Evolutionary conservation across 2,888 invertebrate genomes (phyloP), one percentile per base, ranked within the genome.

Genomic region (Eupeodes latifasciatus): DNA sequence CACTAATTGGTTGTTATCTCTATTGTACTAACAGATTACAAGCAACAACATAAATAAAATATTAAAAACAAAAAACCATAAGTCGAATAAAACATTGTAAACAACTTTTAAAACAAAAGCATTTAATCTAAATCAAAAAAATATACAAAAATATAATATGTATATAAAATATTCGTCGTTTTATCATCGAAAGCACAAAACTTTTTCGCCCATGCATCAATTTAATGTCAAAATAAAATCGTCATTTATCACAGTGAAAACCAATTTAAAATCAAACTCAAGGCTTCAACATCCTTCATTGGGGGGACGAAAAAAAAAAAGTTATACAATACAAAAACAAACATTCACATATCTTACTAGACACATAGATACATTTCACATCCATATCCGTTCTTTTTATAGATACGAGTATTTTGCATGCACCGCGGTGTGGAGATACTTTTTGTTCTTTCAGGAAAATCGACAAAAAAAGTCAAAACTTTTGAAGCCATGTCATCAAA

Each of bases 211-310:
- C 76, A 83, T 83, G 76, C 80, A 83, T 83, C 83, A 80, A 80
- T 76, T 87, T 77, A 76, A 84, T 80, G 87, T 87, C 83, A 80
- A 83, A 87, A 87, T 87, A 75, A 87, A 87, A 83, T 87, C 67
- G 67, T 80, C 80, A 87, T 87, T 84, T 84, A 87, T 87, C 87
- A 83, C 71, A 55, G 51, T 14, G 76, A 83, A 83, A 87, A 83
- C 83, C 83, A 83, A 87, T 87, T 83, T 84, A 77, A 84, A 83
- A 71, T 76, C 86, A 87, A 83, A 80, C 80, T 81, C 81, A 77
- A 81, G 77, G 76, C 66, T 87, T 76, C 53, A 82, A 80, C 75
- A 83, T 76, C 72, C 83, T 64, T 74, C 76, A 80, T 61, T 80
- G 10, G 40, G 40, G 11, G 47, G 53, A 53, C 40, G 53, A 61